Conservation (phyloP, 1,140 invertebrate genomes). For the Cephus cinctus region DNA sequence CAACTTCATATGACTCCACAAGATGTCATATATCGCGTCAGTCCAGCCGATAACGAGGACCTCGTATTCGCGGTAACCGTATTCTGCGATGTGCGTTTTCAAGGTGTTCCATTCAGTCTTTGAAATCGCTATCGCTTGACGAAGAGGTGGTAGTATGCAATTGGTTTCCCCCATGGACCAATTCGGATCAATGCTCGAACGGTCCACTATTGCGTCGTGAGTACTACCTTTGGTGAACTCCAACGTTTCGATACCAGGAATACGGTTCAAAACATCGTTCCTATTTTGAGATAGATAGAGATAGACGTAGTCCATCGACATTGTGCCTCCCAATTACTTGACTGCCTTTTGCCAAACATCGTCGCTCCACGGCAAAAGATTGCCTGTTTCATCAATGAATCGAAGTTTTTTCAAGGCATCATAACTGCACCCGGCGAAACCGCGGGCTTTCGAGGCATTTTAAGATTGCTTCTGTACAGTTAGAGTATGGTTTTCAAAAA, state of each 20-base stretch:
- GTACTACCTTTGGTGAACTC: not conserved
- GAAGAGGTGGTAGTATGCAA: conserved; percentile 4
- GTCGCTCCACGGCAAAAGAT: conserved; percentile 1
- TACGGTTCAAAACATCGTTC: conserved; percentile 1
- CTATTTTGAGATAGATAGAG: conserved; percentile 11
- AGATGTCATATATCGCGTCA: conserved; percentile 1
- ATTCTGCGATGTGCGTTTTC: not conserved
- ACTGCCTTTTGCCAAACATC: conserved; percentile 11
- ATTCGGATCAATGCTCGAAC: not conserved
- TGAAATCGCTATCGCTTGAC: not conserved
- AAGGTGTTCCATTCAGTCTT: not conserved
- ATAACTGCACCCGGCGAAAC: too few relatives aligned
- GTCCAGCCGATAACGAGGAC: conserved; percentile 11
- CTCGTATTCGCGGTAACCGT: conserved; percentile 9
- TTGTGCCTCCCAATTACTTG: not conserved
- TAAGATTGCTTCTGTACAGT: too few relatives aligned
- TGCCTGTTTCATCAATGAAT: conserved; percentile 5
- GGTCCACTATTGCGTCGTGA: not conserved
- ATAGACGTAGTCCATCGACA: conserved; percentile 12
- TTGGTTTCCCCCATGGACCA: conserved; percentile 9
- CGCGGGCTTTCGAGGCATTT: too few relatives aligned
- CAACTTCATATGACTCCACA: conserved; percentile 11
- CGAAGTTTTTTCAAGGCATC: conserved; percentile 8
- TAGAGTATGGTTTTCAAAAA: too few relatives aligned
- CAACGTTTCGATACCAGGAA: not conserved